phyloP scores from a whole-genome alignment of 1,140 invertebrate species.

The Nomia melanderi region DNA sequence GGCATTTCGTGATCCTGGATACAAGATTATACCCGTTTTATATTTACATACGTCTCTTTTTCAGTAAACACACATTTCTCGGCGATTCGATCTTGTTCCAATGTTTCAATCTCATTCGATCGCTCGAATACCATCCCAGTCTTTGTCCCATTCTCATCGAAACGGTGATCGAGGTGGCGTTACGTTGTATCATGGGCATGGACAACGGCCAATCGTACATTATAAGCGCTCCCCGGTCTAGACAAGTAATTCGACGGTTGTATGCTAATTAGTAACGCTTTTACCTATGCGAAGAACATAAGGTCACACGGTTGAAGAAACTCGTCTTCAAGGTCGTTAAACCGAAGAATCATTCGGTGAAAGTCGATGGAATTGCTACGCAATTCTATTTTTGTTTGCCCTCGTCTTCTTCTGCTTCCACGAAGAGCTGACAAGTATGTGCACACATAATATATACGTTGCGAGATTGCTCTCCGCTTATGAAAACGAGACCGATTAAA shows the following conservation, averaged over 20 bases:
- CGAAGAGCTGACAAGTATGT: too few relatives aligned
- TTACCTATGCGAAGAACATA: not conserved
- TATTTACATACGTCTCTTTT: not conserved
- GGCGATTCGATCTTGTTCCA: not conserved
- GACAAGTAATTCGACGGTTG: not conserved
- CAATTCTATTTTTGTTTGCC: not conserved
- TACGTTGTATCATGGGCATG: not conserved
- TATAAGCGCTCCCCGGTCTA: not conserved
- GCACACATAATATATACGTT: too few relatives aligned
- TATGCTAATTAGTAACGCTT: conserved; percentile 2
- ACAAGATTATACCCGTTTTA: not conserved
- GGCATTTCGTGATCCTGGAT: not conserved
- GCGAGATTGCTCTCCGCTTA: too few relatives aligned
- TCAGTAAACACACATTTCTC: not conserved
- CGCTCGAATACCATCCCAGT: too few relatives aligned
- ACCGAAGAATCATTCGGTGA: conserved; percentile 2
- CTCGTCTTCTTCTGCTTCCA: too few relatives aligned
- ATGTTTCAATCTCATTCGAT: not conserved
- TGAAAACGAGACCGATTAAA: not conserved
- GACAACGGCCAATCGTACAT: not conserved
- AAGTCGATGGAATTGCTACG: not conserved
- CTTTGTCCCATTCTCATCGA: too few relatives aligned
- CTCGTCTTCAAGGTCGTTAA: not conserved
- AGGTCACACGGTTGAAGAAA: not conserved
- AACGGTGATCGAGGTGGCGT: too few relatives aligned